phyloP scores from a whole-genome alignment of 1,140 invertebrate genomes.

The Armadillidium nasatum region DNA sequence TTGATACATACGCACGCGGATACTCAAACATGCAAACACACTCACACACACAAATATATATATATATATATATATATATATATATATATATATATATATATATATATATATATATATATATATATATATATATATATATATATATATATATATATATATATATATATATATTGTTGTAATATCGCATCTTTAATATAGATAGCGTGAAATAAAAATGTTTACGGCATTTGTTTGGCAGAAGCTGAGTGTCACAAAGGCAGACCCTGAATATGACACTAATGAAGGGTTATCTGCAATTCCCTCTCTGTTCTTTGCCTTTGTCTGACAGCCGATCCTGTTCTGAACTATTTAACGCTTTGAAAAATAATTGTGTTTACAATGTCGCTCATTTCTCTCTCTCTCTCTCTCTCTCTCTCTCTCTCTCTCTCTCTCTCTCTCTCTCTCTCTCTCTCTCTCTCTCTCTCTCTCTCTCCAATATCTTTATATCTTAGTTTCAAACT shows the following conservation, averaged over 20 bases:
- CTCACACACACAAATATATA: too few relatives aligned
- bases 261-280: neutral
- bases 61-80: neutral
- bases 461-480: too few relatives aligned
- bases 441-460: too few relatives aligned
- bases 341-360: slow-evolving; percentile 1
- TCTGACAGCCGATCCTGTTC: neutral
- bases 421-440: too few relatives aligned
- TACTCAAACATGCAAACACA: too few relatives aligned
- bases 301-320: neutral
- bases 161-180: too few relatives aligned
- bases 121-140: neutral
- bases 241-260: neutral
- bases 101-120: neutral
- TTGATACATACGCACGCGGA: too few relatives aligned
- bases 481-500: too few relatives aligned
- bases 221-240: neutral
- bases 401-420: too few relatives aligned
- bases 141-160: too few relatives aligned
- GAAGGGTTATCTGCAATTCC: neutral
- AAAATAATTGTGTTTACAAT: neutral
- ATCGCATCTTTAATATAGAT: neutral
- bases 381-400: too few relatives aligned
- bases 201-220: neutral
- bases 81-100: neutral